These are phyloP conservation scores for Trachymyrmex septentrionalis DNA, from an alignment of 1,140 invertebrate genomes.

Conservation along the genomic window DNA sequence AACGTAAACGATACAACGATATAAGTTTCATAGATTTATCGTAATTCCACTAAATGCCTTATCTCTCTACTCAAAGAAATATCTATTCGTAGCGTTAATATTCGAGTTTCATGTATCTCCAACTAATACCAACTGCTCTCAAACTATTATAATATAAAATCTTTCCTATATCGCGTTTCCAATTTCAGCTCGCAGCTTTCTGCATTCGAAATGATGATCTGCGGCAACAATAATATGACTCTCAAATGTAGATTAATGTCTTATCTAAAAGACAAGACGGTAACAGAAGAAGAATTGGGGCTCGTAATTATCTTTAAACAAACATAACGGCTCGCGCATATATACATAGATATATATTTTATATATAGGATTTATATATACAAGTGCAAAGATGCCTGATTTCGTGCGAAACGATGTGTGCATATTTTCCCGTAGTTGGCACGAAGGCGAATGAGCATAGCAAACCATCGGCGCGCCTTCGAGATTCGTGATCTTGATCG, in stretches of 20 bases:
- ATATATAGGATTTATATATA: not conserved
- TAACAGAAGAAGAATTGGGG: not conserved
- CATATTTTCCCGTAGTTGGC: constrained; percentile 45
- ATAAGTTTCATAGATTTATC: constrained; percentile 44
- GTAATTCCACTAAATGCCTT: constrained; percentile 53
- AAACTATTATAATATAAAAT: constrained; percentile 13
- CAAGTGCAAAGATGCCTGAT: constrained; percentile 21
- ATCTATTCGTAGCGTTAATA: constrained; percentile 34
- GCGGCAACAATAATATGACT: not conserved
- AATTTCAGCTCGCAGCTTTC: not conserved
- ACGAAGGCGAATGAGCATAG: constrained; percentile 23
- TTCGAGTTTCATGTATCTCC: constrained; percentile 35
- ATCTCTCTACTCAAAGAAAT: not conserved
- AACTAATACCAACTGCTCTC: not conserved
- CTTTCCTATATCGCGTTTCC: not conserved
- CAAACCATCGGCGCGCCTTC: constrained; percentile 47
- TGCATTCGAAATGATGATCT: not conserved
- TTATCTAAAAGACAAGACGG: not conserved
- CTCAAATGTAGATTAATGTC: not conserved
- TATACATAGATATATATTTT: not conserved
- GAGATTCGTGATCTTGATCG: constrained; percentile 68
- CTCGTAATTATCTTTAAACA: not conserved
- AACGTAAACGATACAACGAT: constrained; percentile 34
- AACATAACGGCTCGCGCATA: not conserved
- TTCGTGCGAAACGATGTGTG: constrained; percentile 34